phyloP scores from a whole-genome alignment of 2,888 invertebrate genomes.

The Steinernema hermaphroditum region DNA sequence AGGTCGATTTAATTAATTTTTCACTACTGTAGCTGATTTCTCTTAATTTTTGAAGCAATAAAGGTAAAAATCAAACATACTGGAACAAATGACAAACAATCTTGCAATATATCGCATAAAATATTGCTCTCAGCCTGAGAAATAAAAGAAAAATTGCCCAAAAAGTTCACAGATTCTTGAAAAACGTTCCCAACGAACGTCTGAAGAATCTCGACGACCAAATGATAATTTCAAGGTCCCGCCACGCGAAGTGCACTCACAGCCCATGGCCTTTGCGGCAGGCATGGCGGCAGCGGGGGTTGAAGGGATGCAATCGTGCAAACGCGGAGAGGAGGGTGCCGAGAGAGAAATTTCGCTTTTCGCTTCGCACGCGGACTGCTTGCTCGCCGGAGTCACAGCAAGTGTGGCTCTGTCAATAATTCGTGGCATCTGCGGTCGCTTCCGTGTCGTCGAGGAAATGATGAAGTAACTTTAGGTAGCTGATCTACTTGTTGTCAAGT shows the following conservation, averaged over 20 bases:
- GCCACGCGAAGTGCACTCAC: slow-evolving; percentile 23
- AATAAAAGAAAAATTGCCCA: not conserved
- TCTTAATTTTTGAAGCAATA: too few species aligned
- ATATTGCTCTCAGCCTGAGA: too few species aligned
- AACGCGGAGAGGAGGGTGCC: not conserved
- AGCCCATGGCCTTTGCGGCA: not conserved
- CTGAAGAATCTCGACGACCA: too few species aligned
- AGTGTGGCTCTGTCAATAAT: slow-evolving; percentile 17
- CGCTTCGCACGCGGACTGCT: not conserved
- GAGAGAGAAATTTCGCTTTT: slow-evolving; percentile 29
- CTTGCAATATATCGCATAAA: too few species aligned
- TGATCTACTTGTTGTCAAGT: too few species aligned
- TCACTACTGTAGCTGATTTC: too few species aligned
- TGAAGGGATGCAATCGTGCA: not conserved
- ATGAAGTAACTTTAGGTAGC: too few species aligned
- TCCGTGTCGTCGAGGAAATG: too few species aligned
- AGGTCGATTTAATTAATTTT: too few species aligned
- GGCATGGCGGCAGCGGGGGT: not conserved
- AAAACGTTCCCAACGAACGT: not conserved
- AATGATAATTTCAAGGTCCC: not conserved
- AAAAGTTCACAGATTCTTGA: not conserved
- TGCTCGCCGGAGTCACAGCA: not conserved
- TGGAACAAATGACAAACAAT: too few species aligned
- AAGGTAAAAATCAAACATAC: too few species aligned
- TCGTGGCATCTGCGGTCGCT: not conserved